Conservation (phyloP, 1,140 invertebrate species). For the Notospermus geniculatus region DNA sequence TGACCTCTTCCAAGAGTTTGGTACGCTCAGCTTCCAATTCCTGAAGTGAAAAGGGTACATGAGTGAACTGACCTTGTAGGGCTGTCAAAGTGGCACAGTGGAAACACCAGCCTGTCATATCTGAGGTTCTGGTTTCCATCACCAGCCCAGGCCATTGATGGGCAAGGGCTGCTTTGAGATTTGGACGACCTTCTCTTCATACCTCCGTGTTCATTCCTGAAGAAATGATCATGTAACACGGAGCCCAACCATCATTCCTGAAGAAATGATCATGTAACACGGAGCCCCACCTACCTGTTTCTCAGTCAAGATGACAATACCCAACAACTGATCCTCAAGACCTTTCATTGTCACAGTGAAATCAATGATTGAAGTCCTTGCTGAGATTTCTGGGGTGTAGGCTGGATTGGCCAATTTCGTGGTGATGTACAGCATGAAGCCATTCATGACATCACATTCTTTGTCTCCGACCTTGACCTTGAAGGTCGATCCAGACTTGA, state of each 20-base stretch:
- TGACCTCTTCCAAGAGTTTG: slow-evolving; percentile 88
- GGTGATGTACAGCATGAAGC: slow-evolving; percentile 93
- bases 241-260: too few relatives aligned
- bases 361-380: slow-evolving; percentile 95
- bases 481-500: slow-evolving; percentile 93
- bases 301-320: slow-evolving; percentile 89
- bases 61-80: not conserved
- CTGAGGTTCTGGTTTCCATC: too few relatives aligned
- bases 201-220: too few relatives aligned
- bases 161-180: too few relatives aligned
- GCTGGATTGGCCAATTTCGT: slow-evolving; percentile 94
- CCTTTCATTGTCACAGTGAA: slow-evolving; percentile 97
- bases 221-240: too few relatives aligned
- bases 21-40: slow-evolving; percentile 92
- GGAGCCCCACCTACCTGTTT: slow-evolving; percentile 61
- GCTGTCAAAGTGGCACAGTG: too few relatives aligned
- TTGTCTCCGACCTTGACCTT: slow-evolving; percentile 94
- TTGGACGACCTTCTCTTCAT: too few relatives aligned
- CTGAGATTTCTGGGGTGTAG: slow-evolving; percentile 94
- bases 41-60: slow-evolving; percentile 43
- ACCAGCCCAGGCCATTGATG: too few relatives aligned
- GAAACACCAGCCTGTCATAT: too few relatives aligned
- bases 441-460: slow-evolving; percentile 94
- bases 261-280: slow-evolving; percentile 94
- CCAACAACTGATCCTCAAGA: slow-evolving; percentile 93